Base-by-base conservation (phyloP, 2,113 vertebrate species). In the Sisor rabdophorus region DNA sequence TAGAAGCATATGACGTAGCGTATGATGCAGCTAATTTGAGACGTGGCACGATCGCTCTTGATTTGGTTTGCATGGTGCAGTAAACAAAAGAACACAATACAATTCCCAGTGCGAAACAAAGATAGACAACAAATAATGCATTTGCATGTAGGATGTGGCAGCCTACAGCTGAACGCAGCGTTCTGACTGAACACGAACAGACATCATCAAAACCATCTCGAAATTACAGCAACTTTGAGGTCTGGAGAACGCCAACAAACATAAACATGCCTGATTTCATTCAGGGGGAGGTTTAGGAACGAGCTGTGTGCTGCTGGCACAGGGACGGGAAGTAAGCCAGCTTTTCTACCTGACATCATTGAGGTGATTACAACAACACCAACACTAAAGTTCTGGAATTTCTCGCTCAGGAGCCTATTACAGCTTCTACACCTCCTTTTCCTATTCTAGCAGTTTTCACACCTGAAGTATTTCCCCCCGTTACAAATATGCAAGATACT, bases 321-420 rank as follows among this genome's bases (percentile, higher is more conserved):
- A 79, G 71, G 73, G 11, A 28, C 74, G 84, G 89, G 85, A 89
- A 89, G 87, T 82, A 81, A 86, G 78, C 69, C 81, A 83, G 78
- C 79, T 89, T 86, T 89, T 87, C 84, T 86, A 89, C 86, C 86
- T 89, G 86, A 91, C 89, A 88, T 84, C 74, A 77, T 73, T 80
- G 75, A 81, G 64, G 30, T 73, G 67, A 81, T 81, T 83, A 79
- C 19, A 78, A 67, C 73, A 73, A 79, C 75, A 79, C 58, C 15
- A 26, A 17, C 16, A 58, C 71, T 50, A 59, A 81, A 40, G 15
- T 11, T 59, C 55, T 76, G 65, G 32, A 24, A 28, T 28, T 24
- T 48, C 16, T 70, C 55, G 26, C 48, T 30, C 74, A n/a, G 20
- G 11, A 24, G 58, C 71, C 22, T 10, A 56, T 17, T 28, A 22